Evolutionary conservation across 2,888 invertebrate species (phyloP).

Genomic region (Pheosia gnoma): DNA sequence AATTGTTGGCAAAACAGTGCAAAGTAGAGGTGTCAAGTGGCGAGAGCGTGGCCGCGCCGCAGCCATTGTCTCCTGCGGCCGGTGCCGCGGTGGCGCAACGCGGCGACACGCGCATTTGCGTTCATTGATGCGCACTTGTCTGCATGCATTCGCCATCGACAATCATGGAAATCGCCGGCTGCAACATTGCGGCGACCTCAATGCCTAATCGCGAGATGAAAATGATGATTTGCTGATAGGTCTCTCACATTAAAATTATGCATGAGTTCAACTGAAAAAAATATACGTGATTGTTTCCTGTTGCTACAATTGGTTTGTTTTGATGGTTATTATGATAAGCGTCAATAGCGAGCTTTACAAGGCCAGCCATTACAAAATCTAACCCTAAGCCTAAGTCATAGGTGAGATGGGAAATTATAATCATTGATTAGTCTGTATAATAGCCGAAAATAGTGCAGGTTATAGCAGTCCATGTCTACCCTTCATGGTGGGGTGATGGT

Average conservation of each 20-base stretch:
- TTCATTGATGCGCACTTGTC: constrained; percentile 65
- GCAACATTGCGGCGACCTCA: constrained; percentile 68
- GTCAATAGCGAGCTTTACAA: constrained; percentile 58
- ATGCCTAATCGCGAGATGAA: constrained; percentile 76
- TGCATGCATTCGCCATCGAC: constrained; percentile 39
- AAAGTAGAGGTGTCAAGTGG: constrained; percentile 60
- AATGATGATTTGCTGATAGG: constrained; percentile 71
- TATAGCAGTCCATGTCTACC: too few species aligned
- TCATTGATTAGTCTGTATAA: too few species aligned
- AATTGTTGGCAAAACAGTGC: constrained; percentile 69
- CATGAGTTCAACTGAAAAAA: constrained; percentile 68
- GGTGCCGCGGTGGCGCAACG: constrained; percentile 64
- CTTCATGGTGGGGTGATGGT: too few species aligned
- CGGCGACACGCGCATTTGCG: constrained; percentile 79
- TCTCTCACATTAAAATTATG: constrained; percentile 66
- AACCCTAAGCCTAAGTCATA: too few species aligned
- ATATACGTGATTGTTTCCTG: constrained; percentile 76
- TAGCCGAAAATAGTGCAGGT: too few species aligned
- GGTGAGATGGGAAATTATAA: constrained; percentile 1
- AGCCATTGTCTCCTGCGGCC: constrained; percentile 61
- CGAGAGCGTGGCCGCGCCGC: constrained; percentile 47
- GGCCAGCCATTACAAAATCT: constrained; percentile 45
- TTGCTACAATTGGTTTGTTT: constrained; percentile 60
- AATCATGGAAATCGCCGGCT: constrained; percentile 67
- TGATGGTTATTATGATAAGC: constrained; percentile 54